Evolutionary conservation across 2,113 vertebrate genomes (phyloP), one percentile per base, ranked within the genome.

Genomic region (Hystrix brachyura): DNA sequence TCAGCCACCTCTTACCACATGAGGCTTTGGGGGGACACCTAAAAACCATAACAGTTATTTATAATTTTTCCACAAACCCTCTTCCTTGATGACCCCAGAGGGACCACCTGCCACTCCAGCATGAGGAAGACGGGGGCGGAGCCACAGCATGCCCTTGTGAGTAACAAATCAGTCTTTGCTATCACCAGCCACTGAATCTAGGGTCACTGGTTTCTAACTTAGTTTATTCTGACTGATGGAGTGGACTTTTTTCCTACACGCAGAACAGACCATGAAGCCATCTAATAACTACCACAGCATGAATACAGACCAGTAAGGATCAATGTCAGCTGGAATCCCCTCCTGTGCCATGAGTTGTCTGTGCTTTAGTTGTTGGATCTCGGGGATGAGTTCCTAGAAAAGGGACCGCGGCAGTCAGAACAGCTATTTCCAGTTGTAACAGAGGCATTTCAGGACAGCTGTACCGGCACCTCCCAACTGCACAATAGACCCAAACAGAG

Each of bases 121-220:
- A 0, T 29, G 67, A 67, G 32, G 60, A 92, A 60, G 72, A 74
- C 27, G 3, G 0, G 46, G 25, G 38, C 55, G 29, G 67, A 38
- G 48, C 88, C 88, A 74, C 0, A 19, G 76, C 29, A 82, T 46
- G 32, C 18, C 29, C 76, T 12, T 0, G 0, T 2, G 0, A 46
- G n/a, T 4, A 18, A 46, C 87, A 90, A 55, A 23, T 25, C 34
- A 27, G 29, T 25, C 43, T 65, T 43, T 46, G 7, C 46, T 53
- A 34, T n/a, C 43, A 13, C n/a, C 87, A 43, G 38, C 55, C 53
- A 21, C 57, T 34, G 90, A 71, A 13, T 48, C 27, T 74, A 18
- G 86, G 34, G 21, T n/a, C 60, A 11, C 64, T 87, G 79, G 48
- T 72, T 83, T 91, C 64, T 65, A 69, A 80, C 64, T 34, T 38